Evolutionary conservation across 1,140 invertebrate species (phyloP), one percentile per base, ranked within the genome.

Genomic region (Trachymyrmex septentrionalis): DNA sequence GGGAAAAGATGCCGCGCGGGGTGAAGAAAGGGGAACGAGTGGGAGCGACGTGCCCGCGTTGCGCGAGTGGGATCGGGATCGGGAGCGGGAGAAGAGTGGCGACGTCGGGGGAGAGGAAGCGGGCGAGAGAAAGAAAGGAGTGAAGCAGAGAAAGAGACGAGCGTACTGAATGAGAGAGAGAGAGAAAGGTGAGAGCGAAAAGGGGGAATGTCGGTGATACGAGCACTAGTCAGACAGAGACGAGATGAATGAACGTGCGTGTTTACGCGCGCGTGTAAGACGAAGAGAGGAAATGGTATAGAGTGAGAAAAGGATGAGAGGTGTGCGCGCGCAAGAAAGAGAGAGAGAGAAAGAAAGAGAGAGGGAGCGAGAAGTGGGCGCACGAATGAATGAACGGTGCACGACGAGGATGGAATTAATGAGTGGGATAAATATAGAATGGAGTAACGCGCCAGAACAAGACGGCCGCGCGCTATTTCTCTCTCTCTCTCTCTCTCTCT

Each of bases 381-480:
- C 86, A 92, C 86, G 93, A 90, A 95, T 94, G 94, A 95, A 95
- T 95, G 94, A 94, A 95, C 92, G 91, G 90, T 93, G 93, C 88
- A 88, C 91, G 91, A 95, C 92, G 91, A 95, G 91, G 94, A 95
- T 93, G 93, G 94, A 94, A 90, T 90, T 92, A 93, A 94, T 93
- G 94, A 95, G 94, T 90, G 91, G 93, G 92, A 95, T 95, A 95
- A 95, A 95, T 95, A 95, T 95, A 95, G 93, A 93, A 92, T 66
- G 85, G 73, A 87, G 88, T 90, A 88, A 84, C 75, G 90, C 87
- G 91, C 81, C 86, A 92, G 92, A 93, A 91, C 57, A 87, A 92
- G 92, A 93, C 73, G 77, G 30, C 53, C 66, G 44, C 71, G 27
- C 38, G 50, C 53, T 88, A 38, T 88, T 67, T 72, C 69, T 87